A percentile compares a stretch with the other conserved stretches of the same genome.
Conservation (phyloP, 2,113 vertebrate genomes). For the Rhabdornis inornatus region DNA sequence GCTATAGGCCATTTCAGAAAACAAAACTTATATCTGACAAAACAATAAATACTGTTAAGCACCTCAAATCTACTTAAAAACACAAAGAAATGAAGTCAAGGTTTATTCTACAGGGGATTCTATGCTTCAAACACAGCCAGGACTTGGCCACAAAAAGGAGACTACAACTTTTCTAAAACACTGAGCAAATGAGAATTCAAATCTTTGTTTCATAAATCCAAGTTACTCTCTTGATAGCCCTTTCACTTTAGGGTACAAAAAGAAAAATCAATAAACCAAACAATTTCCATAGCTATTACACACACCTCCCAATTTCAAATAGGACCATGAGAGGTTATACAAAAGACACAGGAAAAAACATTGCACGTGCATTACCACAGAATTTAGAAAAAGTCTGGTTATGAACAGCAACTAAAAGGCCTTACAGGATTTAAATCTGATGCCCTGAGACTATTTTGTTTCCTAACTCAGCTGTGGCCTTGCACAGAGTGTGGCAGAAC, state of each 20-base stretch:
- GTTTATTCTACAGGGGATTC: background rate
- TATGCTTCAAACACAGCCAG: background rate
- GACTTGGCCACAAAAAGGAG: background rate
- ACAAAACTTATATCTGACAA: background rate
- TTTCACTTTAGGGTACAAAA: background rate
- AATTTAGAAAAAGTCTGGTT: background rate
- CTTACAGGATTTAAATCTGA: background rate
- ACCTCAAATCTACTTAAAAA: background rate
- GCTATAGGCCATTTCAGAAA: background rate
- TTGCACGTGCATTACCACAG: background rate
- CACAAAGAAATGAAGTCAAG: background rate
- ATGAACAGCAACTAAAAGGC: background rate
- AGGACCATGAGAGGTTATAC: background rate
- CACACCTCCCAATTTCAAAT: background rate
- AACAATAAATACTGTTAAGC: background rate
- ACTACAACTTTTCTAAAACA: background rate
- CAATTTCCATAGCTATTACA: background rate
- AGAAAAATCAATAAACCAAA: background rate
- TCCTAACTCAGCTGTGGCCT: background rate
- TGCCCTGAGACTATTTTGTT: background rate
- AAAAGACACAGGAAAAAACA: background rate
- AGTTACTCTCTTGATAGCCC: background rate
- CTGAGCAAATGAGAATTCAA: background rate
- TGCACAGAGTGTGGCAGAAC: background rate
- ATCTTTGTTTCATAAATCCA: conserved; percentile 11